Base-by-base conservation (phyloP, 23 tunicate genomes). In the Halocynthia aurantium region DNA sequence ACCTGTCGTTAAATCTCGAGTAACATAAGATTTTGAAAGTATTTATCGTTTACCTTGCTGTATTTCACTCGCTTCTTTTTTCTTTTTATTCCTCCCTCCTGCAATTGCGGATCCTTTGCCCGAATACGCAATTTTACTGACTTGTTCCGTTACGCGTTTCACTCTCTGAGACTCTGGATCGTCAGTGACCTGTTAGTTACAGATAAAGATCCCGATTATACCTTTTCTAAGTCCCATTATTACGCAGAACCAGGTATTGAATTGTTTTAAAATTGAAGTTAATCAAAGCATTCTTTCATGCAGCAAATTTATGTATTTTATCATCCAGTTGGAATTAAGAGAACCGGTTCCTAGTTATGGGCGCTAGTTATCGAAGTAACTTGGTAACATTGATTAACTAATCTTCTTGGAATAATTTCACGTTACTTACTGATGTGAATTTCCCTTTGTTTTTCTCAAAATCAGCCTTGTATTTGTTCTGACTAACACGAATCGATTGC, bases 371-470 rank as follows among this genome's bases (percentile, higher is more conserved):
- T 60, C 64, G 18, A 0, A 12, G 49, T 18, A 21, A 15, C 12
- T 68, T 22, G 72, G 4, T 22, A 68, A 18, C 31, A 2, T 22
- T 21, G 18, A 12, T 19, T 18, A 15, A 5, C 65, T 50, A 12
- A 11, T 40, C 66, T 11, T 51, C 5, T 11, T 12, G 67, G 1
- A 31, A 31, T 50, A 31, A 17, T 15, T 11, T 11, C 40, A 17
- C 40, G 19, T n/a, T 67, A 67, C 85, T 75, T 80, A 85, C 97
- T 69, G 55, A 77, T n/a, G 97, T 91, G 61, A 91, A 91, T 58
- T 91, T 91, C 2, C 87, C 84, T 67, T 85, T 91, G 84, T 85
- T 85, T 72, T 85, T 91, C 60, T 91, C 97, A 68, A 91, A 91
- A 6, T 91, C 97, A 55, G 93, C 80, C 61, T 76, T 91, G 81